Conservation (phyloP, 2,797 vertebrate genomes). For the Champsocephalus esox region DNA sequence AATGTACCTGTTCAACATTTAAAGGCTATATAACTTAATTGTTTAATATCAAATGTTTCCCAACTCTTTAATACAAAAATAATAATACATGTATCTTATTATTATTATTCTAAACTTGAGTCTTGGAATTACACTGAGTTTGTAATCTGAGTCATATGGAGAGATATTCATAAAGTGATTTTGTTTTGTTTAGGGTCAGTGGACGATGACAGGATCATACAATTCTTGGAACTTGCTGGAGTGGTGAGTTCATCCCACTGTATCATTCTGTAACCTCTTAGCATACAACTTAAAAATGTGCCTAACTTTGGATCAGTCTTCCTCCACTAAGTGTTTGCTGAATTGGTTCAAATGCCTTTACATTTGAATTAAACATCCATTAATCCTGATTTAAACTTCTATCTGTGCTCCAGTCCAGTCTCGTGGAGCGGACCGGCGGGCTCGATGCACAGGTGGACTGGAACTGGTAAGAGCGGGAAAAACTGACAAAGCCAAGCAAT, state of each 20-base stretch:
- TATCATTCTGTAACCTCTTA: neutral
- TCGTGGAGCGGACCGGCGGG: constrained; percentile 91
- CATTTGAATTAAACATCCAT: neutral
- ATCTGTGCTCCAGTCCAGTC: constrained; percentile 83
- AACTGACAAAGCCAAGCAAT: neutral
- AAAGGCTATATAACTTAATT: neutral
- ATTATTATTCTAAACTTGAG: neutral
- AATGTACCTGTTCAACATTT: neutral
- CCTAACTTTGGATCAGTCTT: too few species aligned
- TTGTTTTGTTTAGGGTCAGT: constrained; percentile 81
- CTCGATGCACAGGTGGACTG: constrained; percentile 93
- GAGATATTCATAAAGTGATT: neutral
- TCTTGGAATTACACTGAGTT: neutral
- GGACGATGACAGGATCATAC: constrained; percentile 93
- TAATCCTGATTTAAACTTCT: neutral
- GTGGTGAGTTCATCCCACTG: constrained; percentile 86
- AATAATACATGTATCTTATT: neutral
- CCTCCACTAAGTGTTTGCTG: too few species aligned
- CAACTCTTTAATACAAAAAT: neutral
- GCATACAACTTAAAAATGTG: too few species aligned
- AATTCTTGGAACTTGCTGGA: constrained; percentile 91
- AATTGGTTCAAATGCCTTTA: too few species aligned
- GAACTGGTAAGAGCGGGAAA: constrained; percentile 91
- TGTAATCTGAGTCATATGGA: too few species aligned
- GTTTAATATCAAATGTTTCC: neutral